Conservation (phyloP, 2,888 invertebrate species). For the Platynereis dumerilii region DNA sequence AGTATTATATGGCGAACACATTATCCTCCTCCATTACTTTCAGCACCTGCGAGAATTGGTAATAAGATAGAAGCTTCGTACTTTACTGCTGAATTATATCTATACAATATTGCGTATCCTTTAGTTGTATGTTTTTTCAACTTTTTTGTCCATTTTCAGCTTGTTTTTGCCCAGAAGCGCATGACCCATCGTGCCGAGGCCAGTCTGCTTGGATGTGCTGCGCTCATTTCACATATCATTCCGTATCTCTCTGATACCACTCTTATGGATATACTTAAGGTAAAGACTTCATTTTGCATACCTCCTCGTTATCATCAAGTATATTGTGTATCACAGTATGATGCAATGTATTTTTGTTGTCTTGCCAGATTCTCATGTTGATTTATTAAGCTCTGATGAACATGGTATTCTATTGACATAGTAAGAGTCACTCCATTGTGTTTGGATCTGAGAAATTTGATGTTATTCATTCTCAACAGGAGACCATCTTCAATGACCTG, state of each 20-base stretch:
- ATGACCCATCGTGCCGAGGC: slow-evolving; percentile 82
- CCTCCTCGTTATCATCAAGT: too few relatives aligned
- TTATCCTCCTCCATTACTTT: slow-evolving; percentile 60
- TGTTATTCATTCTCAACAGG: slow-evolving; percentile 74
- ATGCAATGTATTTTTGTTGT: too few relatives aligned
- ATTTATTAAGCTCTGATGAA: too few relatives aligned
- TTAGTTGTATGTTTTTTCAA: too few relatives aligned
- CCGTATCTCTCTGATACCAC: slow-evolving; percentile 55
- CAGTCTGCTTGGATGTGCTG: slow-evolving; percentile 55
- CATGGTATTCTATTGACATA: too few relatives aligned
- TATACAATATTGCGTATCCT: too few relatives aligned
- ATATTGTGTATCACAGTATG: too few relatives aligned
- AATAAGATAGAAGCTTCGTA: slow-evolving; percentile 26
- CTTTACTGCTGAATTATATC: too few relatives aligned
- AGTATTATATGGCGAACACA: slow-evolving; percentile 64
- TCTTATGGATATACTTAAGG: slow-evolving; percentile 69
- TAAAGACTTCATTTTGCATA: too few relatives aligned
- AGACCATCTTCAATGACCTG: slow-evolving; percentile 82
- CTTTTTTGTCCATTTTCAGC: too few relatives aligned
- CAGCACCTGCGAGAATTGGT: slow-evolving; percentile 59
- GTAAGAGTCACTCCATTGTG: background rate
- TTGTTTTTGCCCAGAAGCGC: slow-evolving; percentile 61
- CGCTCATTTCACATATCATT: slow-evolving; percentile 53
- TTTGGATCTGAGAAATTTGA: background rate
- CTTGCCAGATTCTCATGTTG: too few relatives aligned